These are phyloP conservation scores for Podarcis lilfordi DNA, from an alignment of 2,797 vertebrate species.

Conservation along the genomic window DNA sequence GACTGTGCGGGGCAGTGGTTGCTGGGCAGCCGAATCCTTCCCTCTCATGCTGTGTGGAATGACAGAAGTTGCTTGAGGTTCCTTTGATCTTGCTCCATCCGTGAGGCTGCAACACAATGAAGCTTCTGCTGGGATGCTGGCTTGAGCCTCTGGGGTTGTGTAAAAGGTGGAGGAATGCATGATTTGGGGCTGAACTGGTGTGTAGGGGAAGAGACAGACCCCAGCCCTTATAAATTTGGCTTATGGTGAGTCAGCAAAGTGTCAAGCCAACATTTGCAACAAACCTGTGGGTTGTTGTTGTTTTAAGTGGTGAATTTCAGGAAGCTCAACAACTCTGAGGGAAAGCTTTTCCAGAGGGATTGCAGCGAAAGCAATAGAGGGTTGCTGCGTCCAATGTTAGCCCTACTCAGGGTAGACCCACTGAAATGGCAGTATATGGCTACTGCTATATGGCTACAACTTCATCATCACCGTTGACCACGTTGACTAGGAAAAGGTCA, in stretches of 20 bases:
- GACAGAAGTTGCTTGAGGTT: not conserved
- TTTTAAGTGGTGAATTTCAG: not conserved
- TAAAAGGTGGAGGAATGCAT: not conserved
- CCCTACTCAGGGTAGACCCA: no score
- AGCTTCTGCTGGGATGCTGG: slow-evolving; percentile 54
- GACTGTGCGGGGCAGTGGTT: no score
- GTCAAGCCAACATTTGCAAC: not conserved
- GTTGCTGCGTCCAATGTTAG: no score
- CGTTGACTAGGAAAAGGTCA: no score
- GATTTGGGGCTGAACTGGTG: not conserved
- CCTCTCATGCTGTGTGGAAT: no score
- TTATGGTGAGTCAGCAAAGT: not conserved
- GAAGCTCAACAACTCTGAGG: not conserved
- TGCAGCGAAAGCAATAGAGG: no score
- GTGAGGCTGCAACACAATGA: slow-evolving; percentile 60
- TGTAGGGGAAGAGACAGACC: not conserved
- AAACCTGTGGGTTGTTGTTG: not conserved
- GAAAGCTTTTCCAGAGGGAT: no score
- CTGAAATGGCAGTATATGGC: no score
- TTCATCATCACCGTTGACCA: no score
- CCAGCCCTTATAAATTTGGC: not conserved
- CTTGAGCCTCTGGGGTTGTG: slow-evolving; percentile 3
- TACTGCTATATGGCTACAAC: no score
- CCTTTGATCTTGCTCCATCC: slow-evolving; percentile 57
- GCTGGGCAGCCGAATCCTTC: not conserved